Evolutionary conservation across 2,113 vertebrate species (phyloP), one percentile per base, ranked within the genome.

Genomic region (Strigops habroptila): DNA sequence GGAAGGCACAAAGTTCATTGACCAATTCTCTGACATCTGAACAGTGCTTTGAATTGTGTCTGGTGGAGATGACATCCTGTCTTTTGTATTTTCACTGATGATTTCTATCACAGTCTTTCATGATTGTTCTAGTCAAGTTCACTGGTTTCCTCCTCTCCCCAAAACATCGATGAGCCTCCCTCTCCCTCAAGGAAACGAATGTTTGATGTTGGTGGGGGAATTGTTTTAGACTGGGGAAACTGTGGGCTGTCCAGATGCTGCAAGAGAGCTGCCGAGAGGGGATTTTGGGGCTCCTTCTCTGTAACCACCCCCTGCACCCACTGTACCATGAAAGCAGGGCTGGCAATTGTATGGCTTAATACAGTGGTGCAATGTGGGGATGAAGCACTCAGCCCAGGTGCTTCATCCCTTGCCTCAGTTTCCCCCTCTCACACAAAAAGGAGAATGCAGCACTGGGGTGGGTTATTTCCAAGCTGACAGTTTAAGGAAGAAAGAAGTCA

Each of bases 301-400:
- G 18, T 31, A 52, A 59, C 10, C 46, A 13, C 3, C 8, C 22
- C 30, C 51, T 88, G 37, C 27, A 63, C 12, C 7, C 39, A 17
- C 22, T 70, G 43, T 37, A 5, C 37, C 43, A 23, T 9, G 0
- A 60, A 57, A 64, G 48, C 39, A 86, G 15, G 76, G 39, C 2
- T 80, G 53, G 27, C 21, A 62, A 17, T 17, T 24, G 19, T 18
- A 8, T 1, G 3, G 31, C 18, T 74, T 10, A 6, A 76, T 23
- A 27, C 4, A 9, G 19, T 0, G 1, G 14, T 21, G 10, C 1
- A 3, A 44, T 22, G 24, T 27, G 24, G 7, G 37, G 31, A 28
- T 75, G 25, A 74, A 90, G 13, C 31, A 53, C 1, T 1, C n/a
- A 78, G 55, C 30, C 87, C n/a, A 84, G 74, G 39, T 39, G 9